These are phyloP conservation scores for Eristalis arbustorum DNA, from an alignment of 2,888 invertebrate species.

Conservation along the genomic window DNA sequence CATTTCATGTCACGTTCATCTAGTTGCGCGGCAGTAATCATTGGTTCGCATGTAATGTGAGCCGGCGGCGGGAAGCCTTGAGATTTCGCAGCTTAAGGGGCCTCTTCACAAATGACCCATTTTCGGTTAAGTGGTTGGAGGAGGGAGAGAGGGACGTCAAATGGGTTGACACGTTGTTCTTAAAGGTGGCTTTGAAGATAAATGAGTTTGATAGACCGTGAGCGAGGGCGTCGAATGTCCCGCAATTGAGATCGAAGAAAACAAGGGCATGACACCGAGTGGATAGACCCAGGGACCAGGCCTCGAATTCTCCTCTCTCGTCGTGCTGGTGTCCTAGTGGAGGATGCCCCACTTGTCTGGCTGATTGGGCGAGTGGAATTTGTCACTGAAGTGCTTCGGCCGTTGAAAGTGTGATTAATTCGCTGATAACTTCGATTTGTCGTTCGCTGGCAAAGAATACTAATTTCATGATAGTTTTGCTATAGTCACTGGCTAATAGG, in stretches of 20 bases:
- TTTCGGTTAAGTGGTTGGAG: neutral
- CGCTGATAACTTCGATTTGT: neutral
- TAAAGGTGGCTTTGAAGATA: neutral
- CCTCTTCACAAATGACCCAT: neutral
- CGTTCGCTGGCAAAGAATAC: too few relatives aligned
- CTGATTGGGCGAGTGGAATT: neutral
- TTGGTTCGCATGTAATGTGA: constrained; percentile 31
- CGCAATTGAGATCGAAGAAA: neutral
- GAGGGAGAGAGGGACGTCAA: neutral
- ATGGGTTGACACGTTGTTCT: neutral
- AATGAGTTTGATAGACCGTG: neutral
- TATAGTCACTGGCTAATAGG: too few relatives aligned
- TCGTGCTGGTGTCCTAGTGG: neutral
- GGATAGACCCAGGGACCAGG: neutral
- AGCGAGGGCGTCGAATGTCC: neutral
- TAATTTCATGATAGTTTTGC: too few relatives aligned
- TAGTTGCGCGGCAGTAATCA: constrained; percentile 30
- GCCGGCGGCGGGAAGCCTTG: too few relatives aligned
- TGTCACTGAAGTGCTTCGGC: neutral
- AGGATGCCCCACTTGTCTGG: neutral
- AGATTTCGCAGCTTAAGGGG: neutral
- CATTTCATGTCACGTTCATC: constrained; percentile 46
- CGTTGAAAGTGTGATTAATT: neutral
- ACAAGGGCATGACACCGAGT: neutral
- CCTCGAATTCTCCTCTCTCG: neutral